Base-by-base conservation (phyloP, 2,888 invertebrate species). In the Drosophila macrospina region DNA sequence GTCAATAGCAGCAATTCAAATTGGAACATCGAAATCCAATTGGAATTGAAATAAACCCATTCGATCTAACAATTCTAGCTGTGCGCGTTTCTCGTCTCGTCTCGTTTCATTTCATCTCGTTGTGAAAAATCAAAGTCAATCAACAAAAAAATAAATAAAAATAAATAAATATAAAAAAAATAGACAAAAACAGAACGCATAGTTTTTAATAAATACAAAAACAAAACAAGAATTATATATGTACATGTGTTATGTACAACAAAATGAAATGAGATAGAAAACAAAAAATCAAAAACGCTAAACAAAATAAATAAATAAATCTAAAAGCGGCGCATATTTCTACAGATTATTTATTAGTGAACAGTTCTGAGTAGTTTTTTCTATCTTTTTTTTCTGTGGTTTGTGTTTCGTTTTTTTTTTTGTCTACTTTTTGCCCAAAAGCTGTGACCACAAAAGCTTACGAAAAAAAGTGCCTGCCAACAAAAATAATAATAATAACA, bases 301-400 rank as follows among this genome's bases (percentile, higher is more conserved):
- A 20, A 48, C 10, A 26, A 42, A 62, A 34, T 32, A 42, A 37
- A 72, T 37, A 63, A 63, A 64, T 67, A 75, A 70, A 36, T 52
- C 44, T 39, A 45, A 76, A 57, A 59, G 62, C 70, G 8, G 48
- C 67, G 61, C 72, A 78, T 68, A 64, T 69, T 77, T 66, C 51
- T 70, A 73, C 65, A 68, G 66, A 57, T 72, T 80, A 76, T 71
- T 83, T 77, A 74, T 77, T 72, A 60, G 71, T 68, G 59, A 71
- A 51, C 41, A 54, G 64, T 64, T 68, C 61, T 64, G 37, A 44
- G 41, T 59, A 57, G 54, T 63, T 51, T 74, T 7, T 51, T 20
- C 5, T 55, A 16, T 52, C 20, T 36, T 45, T 37, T 57, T 45
- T 37, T 67, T 47, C 41, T 47, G 2, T 39, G 37, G 11, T 36